Evolutionary conservation across 2,113 vertebrate species (phyloP), one percentile per base, ranked within the genome.

Genomic region (Eretmochelys imbricata): DNA sequence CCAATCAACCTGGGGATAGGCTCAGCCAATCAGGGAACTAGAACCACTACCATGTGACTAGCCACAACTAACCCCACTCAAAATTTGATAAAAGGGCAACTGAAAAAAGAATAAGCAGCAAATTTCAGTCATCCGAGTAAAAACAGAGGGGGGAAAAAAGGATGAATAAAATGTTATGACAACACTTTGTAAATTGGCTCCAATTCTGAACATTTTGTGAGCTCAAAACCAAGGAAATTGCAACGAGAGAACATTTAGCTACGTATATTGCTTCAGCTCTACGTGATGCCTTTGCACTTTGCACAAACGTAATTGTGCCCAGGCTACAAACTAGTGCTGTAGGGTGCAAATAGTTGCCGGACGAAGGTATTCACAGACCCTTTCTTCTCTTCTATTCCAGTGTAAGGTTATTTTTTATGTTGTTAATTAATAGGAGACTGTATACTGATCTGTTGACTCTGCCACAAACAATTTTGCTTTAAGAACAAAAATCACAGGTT

Each of bases 61-160:
- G 24, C 75, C 42, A 46, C 24, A 8, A 27, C 6, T 48, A 46
- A 12, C 4, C 75, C 12, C 42, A 12, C n/a, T 38, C 75, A 13
- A 78, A 46, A 46, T 13, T 76, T 46, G 10, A 76, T 46, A 46
- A 76, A 78, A 24, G 25, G 6, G 38, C 10, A 27, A 27, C 25
- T 42, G 75, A 78, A 27, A 46, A 13, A 14, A 13, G 0, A 0
- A 12, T 27, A 49, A 35, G 3, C 31, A 31, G 17, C 75, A 51
- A 22, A n/a, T 6, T 0, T 4, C 42, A 0, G 0, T 31, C 88
- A 75, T 10, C 24, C 62, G 78, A 80, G 22, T 53, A 13, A 20
- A 4, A 13, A n/a, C n/a, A 69, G 10, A 42, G 42, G 42, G 42
- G 13, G 12, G 38, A 5, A 0, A 0, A 72, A 19, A 6, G n/a